Evolutionary conservation across 1,140 invertebrate genomes (phyloP).

Genomic region (Drosophila prosaltans): DNA sequence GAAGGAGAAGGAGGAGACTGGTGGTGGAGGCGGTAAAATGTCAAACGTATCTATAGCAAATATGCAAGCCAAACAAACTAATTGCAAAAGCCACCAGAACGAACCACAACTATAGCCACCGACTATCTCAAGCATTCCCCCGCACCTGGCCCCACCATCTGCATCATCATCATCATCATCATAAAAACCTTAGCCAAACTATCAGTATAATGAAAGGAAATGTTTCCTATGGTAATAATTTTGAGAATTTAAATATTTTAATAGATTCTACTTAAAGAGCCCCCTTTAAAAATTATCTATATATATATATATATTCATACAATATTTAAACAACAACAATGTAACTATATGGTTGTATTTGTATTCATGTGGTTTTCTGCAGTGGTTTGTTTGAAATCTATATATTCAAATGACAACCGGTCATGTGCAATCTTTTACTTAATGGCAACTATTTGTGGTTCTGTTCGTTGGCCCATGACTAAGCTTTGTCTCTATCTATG

Average conservation of each 20-base stretch:
- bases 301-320: background rate
- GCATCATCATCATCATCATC: too few relatives aligned
- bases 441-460: conserved; percentile 58
- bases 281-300: background rate
- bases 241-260: conserved; percentile 10
- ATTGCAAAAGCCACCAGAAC: conserved; percentile 60
- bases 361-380: too few relatives aligned
- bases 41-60: conserved; percentile 50
- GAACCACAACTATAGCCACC: conserved; percentile 1
- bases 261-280: conserved; percentile 35
- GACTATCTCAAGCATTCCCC: conserved; percentile 23
- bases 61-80: conserved; percentile 73
- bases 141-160: too few relatives aligned
- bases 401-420: conserved; percentile 17
- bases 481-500: background rate
- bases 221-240: conserved; percentile 2
- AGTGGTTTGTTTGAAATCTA: conserved; percentile 4
- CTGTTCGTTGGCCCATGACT: conserved; percentile 19
- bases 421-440: conserved; percentile 41
- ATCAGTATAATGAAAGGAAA: conserved; percentile 48
- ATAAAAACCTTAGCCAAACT: background rate
- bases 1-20: background rate
- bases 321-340: background rate
- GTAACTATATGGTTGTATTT: background rate
- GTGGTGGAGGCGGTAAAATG: conserved; percentile 56